Evolutionary conservation across 2,113 vertebrate genomes (phyloP).

Genomic region (Dasyurus viverrinus): DNA sequence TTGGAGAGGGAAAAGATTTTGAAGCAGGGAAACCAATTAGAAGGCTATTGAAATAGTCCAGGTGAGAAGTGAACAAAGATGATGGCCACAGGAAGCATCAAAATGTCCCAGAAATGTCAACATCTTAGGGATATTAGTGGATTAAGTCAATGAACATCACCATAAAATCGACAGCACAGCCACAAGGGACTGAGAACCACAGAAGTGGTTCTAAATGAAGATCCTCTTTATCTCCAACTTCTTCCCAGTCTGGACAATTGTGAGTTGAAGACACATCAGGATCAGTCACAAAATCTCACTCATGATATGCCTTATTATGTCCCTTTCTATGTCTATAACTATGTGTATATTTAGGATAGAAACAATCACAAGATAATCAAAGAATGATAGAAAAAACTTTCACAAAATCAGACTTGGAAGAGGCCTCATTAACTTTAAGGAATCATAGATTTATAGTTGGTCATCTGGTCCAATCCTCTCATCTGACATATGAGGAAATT

Average conservation of each 20-base stretch:
- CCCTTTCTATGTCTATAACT: neutral
- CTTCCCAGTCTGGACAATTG: neutral
- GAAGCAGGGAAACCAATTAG: neutral
- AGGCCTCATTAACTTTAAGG: neutral
- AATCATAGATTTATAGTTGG: neutral
- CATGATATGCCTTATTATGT: neutral
- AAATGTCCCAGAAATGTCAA: neutral
- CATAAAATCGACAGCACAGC: neutral
- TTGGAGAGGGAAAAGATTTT: neutral
- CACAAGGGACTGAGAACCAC: neutral
- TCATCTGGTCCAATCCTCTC: neutral
- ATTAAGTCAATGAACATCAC: neutral
- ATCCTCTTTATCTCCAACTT: neutral
- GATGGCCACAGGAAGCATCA: neutral
- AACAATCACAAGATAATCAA: neutral
- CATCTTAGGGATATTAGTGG: neutral
- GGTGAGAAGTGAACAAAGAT: neutral
- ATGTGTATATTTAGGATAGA: neutral
- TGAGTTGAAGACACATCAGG: neutral
- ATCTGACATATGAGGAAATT: neutral
- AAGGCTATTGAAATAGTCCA: neutral
- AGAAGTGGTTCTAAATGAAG: neutral
- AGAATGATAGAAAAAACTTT: neutral
- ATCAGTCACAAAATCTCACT: neutral
- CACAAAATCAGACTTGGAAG: neutral